These are phyloP conservation scores for Nyctalus aviator DNA, from an alignment of 2,797 vertebrate species.

Conservation along the genomic window DNA sequence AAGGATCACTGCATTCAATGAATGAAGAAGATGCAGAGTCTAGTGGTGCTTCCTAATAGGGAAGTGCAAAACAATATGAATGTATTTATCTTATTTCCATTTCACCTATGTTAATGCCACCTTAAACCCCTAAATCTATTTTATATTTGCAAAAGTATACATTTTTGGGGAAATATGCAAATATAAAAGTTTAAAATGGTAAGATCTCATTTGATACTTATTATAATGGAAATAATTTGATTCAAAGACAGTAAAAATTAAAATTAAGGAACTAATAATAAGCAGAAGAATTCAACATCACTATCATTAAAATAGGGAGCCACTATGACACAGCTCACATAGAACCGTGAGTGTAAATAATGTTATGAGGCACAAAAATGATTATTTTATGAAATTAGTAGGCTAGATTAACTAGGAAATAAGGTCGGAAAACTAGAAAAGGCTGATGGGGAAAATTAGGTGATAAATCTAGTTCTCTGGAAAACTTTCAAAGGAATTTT, in stretches of 20 bases:
- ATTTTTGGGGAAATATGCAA: accelerated
- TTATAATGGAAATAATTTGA: background rate
- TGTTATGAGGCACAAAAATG: background rate
- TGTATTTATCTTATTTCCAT: background rate
- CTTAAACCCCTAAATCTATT: background rate
- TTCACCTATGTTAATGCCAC: background rate
- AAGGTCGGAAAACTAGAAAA: background rate
- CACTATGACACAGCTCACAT: background rate
- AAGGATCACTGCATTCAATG: background rate
- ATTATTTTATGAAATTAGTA: background rate
- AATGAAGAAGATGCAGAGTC: background rate
- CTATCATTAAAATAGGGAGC: background rate
- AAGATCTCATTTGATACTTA: background rate
- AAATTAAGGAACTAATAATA: background rate
- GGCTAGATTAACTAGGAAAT: background rate
- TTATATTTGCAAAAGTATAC: background rate
- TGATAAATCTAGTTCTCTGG: background rate
- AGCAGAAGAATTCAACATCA: background rate
- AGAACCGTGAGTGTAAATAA: background rate
- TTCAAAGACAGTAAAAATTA: background rate
- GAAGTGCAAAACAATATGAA: background rate
- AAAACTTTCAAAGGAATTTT: background rate
- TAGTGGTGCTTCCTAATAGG: background rate
- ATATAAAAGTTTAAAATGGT: background rate
- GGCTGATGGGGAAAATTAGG: background rate